Evolutionary conservation across 2,797 vertebrate species (phyloP), one percentile per base, ranked within the genome.

Genomic region (Parauchenoglanis punctatus): DNA sequence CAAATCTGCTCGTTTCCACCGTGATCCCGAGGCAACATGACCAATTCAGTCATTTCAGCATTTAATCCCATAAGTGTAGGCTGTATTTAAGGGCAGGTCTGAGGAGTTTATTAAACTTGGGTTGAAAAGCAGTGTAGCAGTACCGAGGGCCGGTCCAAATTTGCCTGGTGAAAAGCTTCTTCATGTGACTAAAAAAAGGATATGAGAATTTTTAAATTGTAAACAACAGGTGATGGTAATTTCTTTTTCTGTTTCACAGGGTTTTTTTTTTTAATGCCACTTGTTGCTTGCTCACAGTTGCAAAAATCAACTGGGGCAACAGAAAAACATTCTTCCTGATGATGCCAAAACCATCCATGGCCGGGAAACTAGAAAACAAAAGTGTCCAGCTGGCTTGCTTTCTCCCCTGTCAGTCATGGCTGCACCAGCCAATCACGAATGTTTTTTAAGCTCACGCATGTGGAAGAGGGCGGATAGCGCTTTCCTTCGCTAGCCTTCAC

Each of bases 1-100:
- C 7, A 49, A 23, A 49, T 54, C 75, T 77, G 75, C n/a, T 28
- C 49, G 7, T 49, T 81, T 63, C 35, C 59, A 1, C 6, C 1
- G 5, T 54, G 63, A 54, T 65, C 59, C 40, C 10, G 44, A 61
- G 44, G 44, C 81, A 15, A 10, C 31, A 7, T 6, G 35, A 82
- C 7, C 3, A 17, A 56, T 13, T 83, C 28, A 12, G 17, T 54
- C 65, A 8, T 54, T 58, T 56, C 49, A 56, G 17, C 28, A 35
- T 54, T 70, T 83, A 56, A 72, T 83, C 63, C 65, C 70, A 15
- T 83, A 35, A 70, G 63, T 84, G 28, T 58, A 58, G 67, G 52
- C 20, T 72, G 65, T 84, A 56, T 31, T 11, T 52, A 83, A 68
- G 46, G 81, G n/a, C 46, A 35, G 65, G 49, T 56, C 63, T 68